Evolutionary conservation across 2,888 invertebrate species (phyloP).

Genomic region (Drosophila tripunctata): DNA sequence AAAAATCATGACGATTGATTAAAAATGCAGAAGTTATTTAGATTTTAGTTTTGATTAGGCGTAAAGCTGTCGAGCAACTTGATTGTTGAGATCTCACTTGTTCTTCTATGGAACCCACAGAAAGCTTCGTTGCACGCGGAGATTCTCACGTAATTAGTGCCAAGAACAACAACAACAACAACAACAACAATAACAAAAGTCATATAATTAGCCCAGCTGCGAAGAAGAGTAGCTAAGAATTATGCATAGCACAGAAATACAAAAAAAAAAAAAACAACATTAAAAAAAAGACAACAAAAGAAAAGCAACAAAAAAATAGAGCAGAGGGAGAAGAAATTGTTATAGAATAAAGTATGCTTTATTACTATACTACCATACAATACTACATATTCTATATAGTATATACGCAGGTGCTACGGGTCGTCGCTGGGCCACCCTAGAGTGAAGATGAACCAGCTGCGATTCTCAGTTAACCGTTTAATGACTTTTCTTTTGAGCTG

Average conservation of each 20-base stretch:
- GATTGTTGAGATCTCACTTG: too few species aligned
- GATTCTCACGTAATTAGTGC: conserved; percentile 70
- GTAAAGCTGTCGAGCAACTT: too few species aligned
- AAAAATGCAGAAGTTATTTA: too few species aligned
- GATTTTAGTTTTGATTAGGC: too few species aligned
- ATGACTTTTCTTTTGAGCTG: conserved; percentile 65
- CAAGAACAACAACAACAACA: conserved; percentile 41
- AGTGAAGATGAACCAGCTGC: conserved; percentile 45
- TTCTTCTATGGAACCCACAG: conserved; percentile 7
- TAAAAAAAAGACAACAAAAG: background rate
- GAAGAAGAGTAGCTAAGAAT: conserved; percentile 55
- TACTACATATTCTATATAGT: conserved; percentile 5
- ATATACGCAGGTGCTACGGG: conserved; percentile 42
- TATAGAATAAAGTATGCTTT: conserved; percentile 48
- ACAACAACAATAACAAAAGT: conserved; percentile 44
- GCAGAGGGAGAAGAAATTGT: conserved; percentile 29
- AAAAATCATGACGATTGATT: too few species aligned
- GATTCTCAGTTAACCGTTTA: conserved; percentile 66
- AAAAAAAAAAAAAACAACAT: conserved; percentile 22
- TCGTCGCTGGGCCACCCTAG: conserved; percentile 39
- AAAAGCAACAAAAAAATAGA: conserved; percentile 20
- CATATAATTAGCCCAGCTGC: conserved; percentile 70
- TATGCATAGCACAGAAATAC: conserved; percentile 49
- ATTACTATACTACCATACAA: too few species aligned
- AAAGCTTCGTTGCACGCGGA: conserved; percentile 43